A percentile compares a stretch with the other conserved stretches of the same genome.
These are phyloP conservation scores for Crioceris asparagi DNA, from an alignment of 2,888 invertebrate genomes.

Conservation along the genomic window DNA sequence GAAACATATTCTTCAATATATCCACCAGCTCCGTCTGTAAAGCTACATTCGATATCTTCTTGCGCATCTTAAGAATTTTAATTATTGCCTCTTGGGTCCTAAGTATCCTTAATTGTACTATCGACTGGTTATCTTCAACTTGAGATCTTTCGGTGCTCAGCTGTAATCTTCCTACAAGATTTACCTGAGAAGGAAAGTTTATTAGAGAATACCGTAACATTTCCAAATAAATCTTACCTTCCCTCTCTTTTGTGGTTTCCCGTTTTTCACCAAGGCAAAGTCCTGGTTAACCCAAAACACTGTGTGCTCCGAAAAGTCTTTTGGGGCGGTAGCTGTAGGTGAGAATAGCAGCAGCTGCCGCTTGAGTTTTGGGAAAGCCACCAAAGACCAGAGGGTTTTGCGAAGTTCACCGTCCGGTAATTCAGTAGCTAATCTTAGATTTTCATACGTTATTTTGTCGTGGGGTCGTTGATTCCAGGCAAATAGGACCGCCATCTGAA, in stretches of 20 bases:
- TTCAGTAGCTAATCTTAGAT: constrained; percentile 86
- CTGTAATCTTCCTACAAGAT: constrained; percentile 91
- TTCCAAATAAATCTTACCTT: constrained; percentile 44
- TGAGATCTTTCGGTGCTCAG: constrained; percentile 90
- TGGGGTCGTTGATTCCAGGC: constrained; percentile 96
- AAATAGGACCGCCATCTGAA: constrained; percentile 98
- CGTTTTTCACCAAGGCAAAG: constrained; percentile 90
- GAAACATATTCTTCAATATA: constrained; percentile 97
- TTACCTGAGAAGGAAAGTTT: constrained; percentile 45
- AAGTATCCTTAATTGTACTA: constrained; percentile 90
- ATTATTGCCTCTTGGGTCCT: constrained; percentile 95
- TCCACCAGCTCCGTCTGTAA: constrained; percentile 96
- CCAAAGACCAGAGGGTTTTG: constrained; percentile 90
- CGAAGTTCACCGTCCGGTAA: constrained; percentile 91
- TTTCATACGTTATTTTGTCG: constrained; percentile 93
- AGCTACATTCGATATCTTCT: constrained; percentile 85
- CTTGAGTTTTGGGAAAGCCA: constrained; percentile 92
- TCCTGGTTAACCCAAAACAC: constrained; percentile 96
- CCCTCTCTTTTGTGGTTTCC: constrained; percentile 86
- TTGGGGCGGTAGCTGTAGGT: constrained; percentile 73
- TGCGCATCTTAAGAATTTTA: constrained; percentile 97
- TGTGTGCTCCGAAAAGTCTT: constrained; percentile 89
- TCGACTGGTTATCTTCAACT: constrained; percentile 97
- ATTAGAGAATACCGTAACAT: constrained; percentile 1
- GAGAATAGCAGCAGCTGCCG: constrained; percentile 78